phyloP scores from a whole-genome alignment of 2,888 invertebrate species.

The Hemaris fuciformis region DNA sequence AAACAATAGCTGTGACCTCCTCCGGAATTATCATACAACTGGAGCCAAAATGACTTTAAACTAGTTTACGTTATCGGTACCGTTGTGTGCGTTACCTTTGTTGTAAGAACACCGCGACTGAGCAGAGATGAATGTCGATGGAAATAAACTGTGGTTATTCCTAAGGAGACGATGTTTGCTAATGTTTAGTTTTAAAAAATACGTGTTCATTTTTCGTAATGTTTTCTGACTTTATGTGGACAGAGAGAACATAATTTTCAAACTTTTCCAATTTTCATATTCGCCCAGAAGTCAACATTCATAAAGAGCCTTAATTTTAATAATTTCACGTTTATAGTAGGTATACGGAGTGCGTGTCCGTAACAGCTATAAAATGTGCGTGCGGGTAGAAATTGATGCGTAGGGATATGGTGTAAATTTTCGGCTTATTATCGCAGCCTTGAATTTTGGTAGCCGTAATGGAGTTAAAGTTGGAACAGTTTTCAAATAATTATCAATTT shows the following conservation, averaged over 20 bases:
- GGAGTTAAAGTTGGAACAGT: slow-evolving; percentile 45
- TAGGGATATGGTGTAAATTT: slow-evolving; percentile 65
- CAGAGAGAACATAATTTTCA: slow-evolving; percentile 37
- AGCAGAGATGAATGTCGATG: neutral
- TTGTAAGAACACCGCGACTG: neutral
- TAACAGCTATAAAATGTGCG: slow-evolving; percentile 64
- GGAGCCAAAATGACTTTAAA: neutral
- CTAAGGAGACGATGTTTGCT: neutral
- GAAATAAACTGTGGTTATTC: neutral
- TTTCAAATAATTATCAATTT: slow-evolving; percentile 31
- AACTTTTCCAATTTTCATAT: slow-evolving; percentile 63
- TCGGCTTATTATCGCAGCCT: slow-evolving; percentile 62
- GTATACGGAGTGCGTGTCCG: slow-evolving; percentile 62
- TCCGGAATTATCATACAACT: neutral
- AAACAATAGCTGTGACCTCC: slow-evolving; percentile 24
- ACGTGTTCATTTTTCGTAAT: slow-evolving; percentile 29
- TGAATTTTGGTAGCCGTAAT: slow-evolving; percentile 53
- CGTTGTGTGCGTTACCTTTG: neutral
- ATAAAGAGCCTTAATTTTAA: slow-evolving; percentile 62
- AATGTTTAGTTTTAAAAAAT: slow-evolving; percentile 11
- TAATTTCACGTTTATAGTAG: slow-evolving; percentile 64
- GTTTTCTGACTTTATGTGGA: slow-evolving; percentile 28
- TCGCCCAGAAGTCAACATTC: slow-evolving; percentile 51
- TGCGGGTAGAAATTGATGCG: slow-evolving; percentile 63
- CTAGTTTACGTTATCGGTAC: neutral